Evolutionary conservation across 2,888 invertebrate genomes (phyloP).

Genomic region (Ptychoptera contaminata): DNA sequence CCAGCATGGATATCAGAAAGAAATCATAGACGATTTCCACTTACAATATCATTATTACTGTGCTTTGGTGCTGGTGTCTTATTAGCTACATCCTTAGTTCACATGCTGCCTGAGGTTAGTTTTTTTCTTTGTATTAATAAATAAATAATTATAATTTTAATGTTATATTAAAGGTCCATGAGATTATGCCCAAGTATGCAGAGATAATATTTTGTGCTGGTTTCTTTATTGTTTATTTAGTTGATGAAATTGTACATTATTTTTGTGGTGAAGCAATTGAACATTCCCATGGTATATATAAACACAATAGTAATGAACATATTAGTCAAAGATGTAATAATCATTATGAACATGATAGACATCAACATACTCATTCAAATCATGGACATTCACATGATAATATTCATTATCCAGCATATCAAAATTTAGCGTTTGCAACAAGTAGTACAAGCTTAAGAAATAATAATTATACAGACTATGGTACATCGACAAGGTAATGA

Average conservation of each 20-base stretch:
- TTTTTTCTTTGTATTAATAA: background rate
- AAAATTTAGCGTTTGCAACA: too few relatives aligned
- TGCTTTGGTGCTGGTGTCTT: slow-evolving; percentile 73
- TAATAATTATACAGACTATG: slow-evolving; percentile 1
- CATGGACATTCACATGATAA: slow-evolving; percentile 3
- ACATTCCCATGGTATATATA: slow-evolving; percentile 11
- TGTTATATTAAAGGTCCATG: slow-evolving; percentile 28
- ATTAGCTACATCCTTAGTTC: slow-evolving; percentile 57
- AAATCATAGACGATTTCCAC: slow-evolving; percentile 39
- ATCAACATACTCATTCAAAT: slow-evolving; percentile 3
- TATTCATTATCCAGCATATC: background rate
- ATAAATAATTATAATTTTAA: background rate
- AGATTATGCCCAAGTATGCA: slow-evolving; percentile 38
- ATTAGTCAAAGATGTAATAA: slow-evolving; percentile 7
- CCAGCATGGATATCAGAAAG: slow-evolving; percentile 47
- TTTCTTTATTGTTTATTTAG: slow-evolving; percentile 53
- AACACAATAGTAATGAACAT: slow-evolving; percentile 1
- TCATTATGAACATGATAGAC: background rate
- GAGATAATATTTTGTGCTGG: slow-evolving; percentile 52
- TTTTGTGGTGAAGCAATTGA: slow-evolving; percentile 36
- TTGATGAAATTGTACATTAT: slow-evolving; percentile 56
- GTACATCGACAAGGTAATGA: slow-evolving; percentile 4
- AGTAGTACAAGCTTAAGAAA: too few relatives aligned
- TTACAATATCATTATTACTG: slow-evolving; percentile 49
- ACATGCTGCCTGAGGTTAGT: slow-evolving; percentile 63